Conservation (phyloP, 2,888 invertebrate genomes). For the Eutolmus rufibarbis region DNA sequence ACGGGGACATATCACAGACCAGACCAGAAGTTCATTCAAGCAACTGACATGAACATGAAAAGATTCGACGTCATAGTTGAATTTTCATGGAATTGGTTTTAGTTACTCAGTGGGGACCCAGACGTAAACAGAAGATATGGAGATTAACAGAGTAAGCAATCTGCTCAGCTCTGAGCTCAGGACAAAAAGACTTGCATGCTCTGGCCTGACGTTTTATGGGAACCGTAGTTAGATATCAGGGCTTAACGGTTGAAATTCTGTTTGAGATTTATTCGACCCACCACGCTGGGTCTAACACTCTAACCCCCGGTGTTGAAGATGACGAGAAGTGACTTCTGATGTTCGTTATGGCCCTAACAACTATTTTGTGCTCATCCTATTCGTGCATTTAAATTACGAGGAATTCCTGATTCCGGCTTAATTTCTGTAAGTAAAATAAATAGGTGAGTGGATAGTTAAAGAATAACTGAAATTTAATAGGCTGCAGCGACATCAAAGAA, state of each 20-base stretch:
- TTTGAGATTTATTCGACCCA: neutral
- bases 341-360: neutral
- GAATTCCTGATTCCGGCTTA: neutral
- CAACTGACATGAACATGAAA: conserved; percentile 17
- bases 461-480: neutral
- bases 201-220: neutral
- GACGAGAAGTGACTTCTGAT: neutral
- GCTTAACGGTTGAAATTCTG: neutral
- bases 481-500: neutral
- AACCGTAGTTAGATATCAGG: neutral
- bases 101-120: neutral
- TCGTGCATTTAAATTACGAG: neutral
- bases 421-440: neutral
- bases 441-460: neutral
- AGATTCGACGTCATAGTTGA: conserved; percentile 13
- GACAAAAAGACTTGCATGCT: neutral
- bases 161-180: neutral
- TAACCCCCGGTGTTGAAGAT: neutral
- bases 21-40: neutral
- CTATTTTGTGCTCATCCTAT: neutral
- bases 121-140: conserved; percentile 3
- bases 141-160: conserved; percentile 22
- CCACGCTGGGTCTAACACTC: neutral
- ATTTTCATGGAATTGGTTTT: conserved; percentile 19
- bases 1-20: conserved; percentile 1